phyloP scores from a whole-genome alignment of 2,113 vertebrate genomes.

The Litocranius walleri region DNA sequence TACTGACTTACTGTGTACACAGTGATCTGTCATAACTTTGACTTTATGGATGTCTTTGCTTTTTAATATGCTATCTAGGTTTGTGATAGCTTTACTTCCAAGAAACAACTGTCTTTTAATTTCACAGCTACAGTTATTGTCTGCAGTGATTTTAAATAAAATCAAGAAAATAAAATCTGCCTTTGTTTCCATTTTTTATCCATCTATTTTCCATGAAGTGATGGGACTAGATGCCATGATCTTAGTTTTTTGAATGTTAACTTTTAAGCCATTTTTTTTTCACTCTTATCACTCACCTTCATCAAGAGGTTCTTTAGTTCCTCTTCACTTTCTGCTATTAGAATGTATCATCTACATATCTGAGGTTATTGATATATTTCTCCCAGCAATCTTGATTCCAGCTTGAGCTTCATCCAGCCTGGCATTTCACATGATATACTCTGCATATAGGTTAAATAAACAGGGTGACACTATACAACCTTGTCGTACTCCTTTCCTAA shows the following conservation, averaged over 20 bases:
- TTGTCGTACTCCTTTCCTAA: not conserved
- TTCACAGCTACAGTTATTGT: not conserved
- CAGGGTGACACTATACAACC: not conserved
- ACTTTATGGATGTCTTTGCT: not conserved
- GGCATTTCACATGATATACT: not conserved
- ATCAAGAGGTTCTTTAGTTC: not conserved
- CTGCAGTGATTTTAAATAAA: not conserved
- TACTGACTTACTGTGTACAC: not conserved
- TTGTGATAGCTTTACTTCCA: not conserved
- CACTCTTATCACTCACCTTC: not conserved
- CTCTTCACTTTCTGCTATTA: not conserved
- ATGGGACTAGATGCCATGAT: not conserved
- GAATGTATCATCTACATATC: not conserved
- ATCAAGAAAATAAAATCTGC: not conserved
- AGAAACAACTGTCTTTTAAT: not conserved
- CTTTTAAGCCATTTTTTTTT: not conserved
- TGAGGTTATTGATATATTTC: not conserved
- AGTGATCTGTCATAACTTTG: not conserved
- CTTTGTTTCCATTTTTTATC: not conserved
- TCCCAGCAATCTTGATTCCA: not conserved
- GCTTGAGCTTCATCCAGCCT: not conserved
- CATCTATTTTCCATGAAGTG: not conserved
- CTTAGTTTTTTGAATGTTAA: not conserved
- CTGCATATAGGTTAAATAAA: not conserved
- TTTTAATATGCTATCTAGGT: not conserved